A percentile compares a stretch with the other conserved stretches of the same genome.
phyloP scores from a whole-genome alignment of 2,113 vertebrate species.

The Notarius quadriscutis region DNA sequence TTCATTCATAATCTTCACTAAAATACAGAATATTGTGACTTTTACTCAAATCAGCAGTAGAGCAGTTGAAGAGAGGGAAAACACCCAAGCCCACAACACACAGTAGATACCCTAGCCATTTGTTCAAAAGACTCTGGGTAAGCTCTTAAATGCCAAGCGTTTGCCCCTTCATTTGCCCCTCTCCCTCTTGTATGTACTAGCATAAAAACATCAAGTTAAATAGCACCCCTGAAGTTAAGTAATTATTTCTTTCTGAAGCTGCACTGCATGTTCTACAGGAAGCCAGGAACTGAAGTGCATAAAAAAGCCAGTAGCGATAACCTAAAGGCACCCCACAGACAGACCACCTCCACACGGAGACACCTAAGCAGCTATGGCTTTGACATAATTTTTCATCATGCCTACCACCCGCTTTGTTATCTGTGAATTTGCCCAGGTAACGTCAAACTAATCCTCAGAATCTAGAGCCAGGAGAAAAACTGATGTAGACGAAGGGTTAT shows the following conservation, averaged over 20 bases:
- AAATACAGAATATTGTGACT: slow-evolving; percentile 2
- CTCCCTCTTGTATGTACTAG: slow-evolving; percentile 20
- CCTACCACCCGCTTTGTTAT: slow-evolving; percentile 46
- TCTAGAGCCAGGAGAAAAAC: slow-evolving; percentile 26
- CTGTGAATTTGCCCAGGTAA: slow-evolving; percentile 41
- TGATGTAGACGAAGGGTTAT: slow-evolving; percentile 1
- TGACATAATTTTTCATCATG: slow-evolving; percentile 51
- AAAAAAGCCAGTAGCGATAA: slow-evolving; percentile 49
- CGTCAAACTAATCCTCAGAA: slow-evolving; percentile 45
- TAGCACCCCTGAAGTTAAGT: slow-evolving; percentile 51
- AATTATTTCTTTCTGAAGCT: slow-evolving; percentile 36
- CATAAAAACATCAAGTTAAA: slow-evolving; percentile 48
- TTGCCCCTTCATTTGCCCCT: slow-evolving; percentile 31
- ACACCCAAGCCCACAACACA: slow-evolving; percentile 31
- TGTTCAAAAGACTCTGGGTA: slow-evolving; percentile 18
- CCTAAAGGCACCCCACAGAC: slow-evolving; percentile 48
- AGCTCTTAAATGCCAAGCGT: slow-evolving; percentile 34
- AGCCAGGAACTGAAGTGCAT: slow-evolving; percentile 42
- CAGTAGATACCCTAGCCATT: slow-evolving; percentile 26
- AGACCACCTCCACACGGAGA: slow-evolving; percentile 46
- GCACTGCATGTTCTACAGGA: slow-evolving; percentile 36
- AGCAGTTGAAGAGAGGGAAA: slow-evolving; percentile 9
- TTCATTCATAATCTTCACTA: slow-evolving; percentile 21
- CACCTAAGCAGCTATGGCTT: slow-evolving; percentile 53
- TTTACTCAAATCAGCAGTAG: slow-evolving; percentile 39